These are phyloP conservation scores for Chinchilla lanigera DNA, from an alignment of 2,113 vertebrate species.

Conservation along the genomic window DNA sequence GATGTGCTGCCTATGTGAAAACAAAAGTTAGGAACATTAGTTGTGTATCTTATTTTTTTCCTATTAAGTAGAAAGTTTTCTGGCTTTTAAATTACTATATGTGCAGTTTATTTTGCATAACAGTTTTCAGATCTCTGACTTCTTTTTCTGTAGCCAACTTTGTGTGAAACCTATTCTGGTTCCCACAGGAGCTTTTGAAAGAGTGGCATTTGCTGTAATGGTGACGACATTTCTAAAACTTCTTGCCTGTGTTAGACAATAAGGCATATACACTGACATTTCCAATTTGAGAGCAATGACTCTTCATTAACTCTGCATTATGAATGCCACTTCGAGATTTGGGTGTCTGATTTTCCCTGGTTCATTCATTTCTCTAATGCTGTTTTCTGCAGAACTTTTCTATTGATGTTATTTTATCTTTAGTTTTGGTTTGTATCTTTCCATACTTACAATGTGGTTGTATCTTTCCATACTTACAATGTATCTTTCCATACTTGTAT, in stretches of 20 bases:
- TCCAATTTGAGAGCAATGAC: slow-evolving; percentile 38
- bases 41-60: background rate
- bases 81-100: background rate
- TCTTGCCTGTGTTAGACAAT: slow-evolving; percentile 48
- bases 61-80: background rate
- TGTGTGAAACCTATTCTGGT: background rate
- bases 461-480: background rate
- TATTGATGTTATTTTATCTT: background rate
- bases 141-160: background rate
- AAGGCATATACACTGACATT: slow-evolving; percentile 49
- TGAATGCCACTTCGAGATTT: slow-evolving; percentile 32
- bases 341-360: background rate
- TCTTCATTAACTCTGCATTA: slow-evolving; percentile 46
- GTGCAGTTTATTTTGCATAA: background rate
- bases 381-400: background rate
- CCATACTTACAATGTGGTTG: background rate
- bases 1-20: background rate
- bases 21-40: background rate
- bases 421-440: slow-evolving; percentile 28
- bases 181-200: background rate
- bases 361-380: background rate
- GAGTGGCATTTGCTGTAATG: slow-evolving; percentile 36
- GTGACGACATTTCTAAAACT: slow-evolving; percentile 39
- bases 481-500: background rate
- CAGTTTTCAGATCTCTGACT: background rate